Conservation (phyloP, 2,797 vertebrate species). For the Liparis tanakae region DNA sequence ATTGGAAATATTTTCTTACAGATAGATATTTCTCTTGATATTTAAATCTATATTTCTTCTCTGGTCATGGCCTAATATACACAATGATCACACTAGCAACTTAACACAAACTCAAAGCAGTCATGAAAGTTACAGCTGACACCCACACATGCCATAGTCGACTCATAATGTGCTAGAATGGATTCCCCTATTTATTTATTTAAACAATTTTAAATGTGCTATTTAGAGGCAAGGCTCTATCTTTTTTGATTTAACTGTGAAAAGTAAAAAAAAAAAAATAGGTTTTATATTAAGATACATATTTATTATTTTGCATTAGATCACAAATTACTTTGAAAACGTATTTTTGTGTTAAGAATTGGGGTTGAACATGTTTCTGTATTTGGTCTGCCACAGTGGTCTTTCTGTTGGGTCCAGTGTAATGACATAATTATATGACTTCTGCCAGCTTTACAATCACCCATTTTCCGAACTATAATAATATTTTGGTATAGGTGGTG, state of each 20-base stretch:
- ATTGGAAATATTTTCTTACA: constrained; percentile 21
- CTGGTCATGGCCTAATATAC: constrained; percentile 31
- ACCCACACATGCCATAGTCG: constrained; percentile 41
- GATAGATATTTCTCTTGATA: constrained; percentile 28
- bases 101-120: constrained; percentile 55
- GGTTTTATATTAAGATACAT: constrained; percentile 16
- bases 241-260: constrained; percentile 24
- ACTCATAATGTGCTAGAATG: constrained; percentile 42
- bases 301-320: constrained; percentile 8
- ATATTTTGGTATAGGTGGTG: constrained; percentile 44
- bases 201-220: constrained; percentile 22
- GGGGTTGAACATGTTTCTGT: constrained; percentile 24
- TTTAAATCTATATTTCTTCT: constrained; percentile 19
- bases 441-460: constrained; percentile 12
- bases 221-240: constrained; percentile 9
- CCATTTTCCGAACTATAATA: constrained; percentile 28
- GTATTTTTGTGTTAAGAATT: constrained; percentile 6
- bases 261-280: constrained; percentile 9
- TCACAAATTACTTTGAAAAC: constrained; percentile 16
- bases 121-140: constrained; percentile 54
- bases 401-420: constrained; percentile 24
- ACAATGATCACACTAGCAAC: constrained; percentile 47
- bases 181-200: constrained; percentile 40
- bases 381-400: constrained; percentile 40
- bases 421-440: constrained; percentile 13